Evolutionary conservation across 2,113 vertebrate species (phyloP).

Genomic region (Phoxinus phoxinus): DNA sequence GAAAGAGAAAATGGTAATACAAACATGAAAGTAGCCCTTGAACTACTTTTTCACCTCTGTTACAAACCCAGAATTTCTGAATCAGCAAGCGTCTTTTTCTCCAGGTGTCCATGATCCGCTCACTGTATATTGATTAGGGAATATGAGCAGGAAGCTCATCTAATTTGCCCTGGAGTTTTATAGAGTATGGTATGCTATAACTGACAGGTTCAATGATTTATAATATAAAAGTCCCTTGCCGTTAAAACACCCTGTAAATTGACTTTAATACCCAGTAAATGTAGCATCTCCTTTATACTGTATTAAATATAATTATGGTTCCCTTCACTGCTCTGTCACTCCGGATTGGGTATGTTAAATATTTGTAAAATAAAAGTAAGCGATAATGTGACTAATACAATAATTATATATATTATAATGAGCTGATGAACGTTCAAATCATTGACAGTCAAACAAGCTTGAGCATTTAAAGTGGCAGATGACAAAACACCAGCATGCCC

Average conservation of each 20-base stretch:
- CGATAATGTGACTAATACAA: neutral
- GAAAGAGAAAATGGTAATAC: constrained; percentile 37
- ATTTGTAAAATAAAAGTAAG: neutral
- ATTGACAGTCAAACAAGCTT: too few relatives aligned
- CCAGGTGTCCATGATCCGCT: constrained; percentile 6
- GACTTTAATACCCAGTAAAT: neutral
- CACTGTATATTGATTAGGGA: constrained; percentile 29
- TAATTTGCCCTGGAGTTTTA: constrained; percentile 19
- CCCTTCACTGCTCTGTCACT: neutral
- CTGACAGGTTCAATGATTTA: neutral
- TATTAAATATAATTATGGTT: neutral
- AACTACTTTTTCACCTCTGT: constrained; percentile 44
- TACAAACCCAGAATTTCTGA: constrained; percentile 24
- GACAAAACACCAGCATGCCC: too few relatives aligned
- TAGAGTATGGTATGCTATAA: constrained; percentile 1
- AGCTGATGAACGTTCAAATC: too few relatives aligned
- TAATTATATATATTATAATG: neutral
- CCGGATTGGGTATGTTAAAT: neutral
- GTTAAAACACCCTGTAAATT: constrained; percentile 12
- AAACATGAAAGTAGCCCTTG: constrained; percentile 46
- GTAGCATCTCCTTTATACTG: neutral
- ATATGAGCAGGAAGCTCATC: constrained; percentile 6
- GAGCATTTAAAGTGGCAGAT: too few relatives aligned
- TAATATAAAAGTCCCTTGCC: constrained; percentile 11
- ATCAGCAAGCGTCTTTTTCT: neutral